These are phyloP conservation scores for Tonatia bakeri DNA, from an alignment of 2,113 vertebrate species.

Conservation along the genomic window DNA sequence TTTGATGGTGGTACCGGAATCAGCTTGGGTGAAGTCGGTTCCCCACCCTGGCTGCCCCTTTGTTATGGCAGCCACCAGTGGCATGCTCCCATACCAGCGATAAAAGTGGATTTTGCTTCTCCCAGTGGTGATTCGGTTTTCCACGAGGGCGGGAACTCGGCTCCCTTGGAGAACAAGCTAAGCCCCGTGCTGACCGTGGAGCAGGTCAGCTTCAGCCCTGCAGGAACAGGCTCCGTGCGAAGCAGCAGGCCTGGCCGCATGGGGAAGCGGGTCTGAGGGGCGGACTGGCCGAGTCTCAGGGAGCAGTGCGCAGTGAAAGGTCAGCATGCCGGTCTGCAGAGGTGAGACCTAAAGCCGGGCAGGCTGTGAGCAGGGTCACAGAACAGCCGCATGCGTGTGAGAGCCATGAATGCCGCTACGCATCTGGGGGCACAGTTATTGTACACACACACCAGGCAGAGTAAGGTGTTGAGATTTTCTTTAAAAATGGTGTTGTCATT, in stretches of 20 bases:
- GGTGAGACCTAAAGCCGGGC: not conserved
- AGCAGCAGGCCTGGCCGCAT: not conserved
- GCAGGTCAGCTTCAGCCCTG: not conserved
- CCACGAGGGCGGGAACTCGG: not conserved
- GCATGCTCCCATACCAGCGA: constrained; percentile 4
- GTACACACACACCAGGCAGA: not conserved
- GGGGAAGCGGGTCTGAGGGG: constrained; percentile 38
- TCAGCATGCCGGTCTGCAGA: not conserved
- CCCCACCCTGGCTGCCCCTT: too few relatives aligned
- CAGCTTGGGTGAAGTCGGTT: too few relatives aligned
- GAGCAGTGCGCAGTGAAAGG: not conserved
- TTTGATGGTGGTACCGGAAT: too few relatives aligned
- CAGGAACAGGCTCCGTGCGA: not conserved
- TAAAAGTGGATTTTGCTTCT: not conserved
- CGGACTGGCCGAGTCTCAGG: constrained; percentile 55
- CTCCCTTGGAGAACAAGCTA: not conserved
- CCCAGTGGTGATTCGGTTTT: not conserved
- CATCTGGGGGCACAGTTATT: not conserved
- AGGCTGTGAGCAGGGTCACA: rapidly evolving
- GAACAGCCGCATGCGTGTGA: not conserved
- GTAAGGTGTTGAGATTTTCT: rapidly evolving
- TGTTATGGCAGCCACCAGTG: rapidly evolving
- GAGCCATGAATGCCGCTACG: not conserved
- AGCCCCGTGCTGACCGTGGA: not conserved
- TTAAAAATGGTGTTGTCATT: not conserved